Evolutionary conservation across 2,888 invertebrate species (phyloP), one percentile per base, ranked within the genome.

Genomic region (Athalia circularis): DNA sequence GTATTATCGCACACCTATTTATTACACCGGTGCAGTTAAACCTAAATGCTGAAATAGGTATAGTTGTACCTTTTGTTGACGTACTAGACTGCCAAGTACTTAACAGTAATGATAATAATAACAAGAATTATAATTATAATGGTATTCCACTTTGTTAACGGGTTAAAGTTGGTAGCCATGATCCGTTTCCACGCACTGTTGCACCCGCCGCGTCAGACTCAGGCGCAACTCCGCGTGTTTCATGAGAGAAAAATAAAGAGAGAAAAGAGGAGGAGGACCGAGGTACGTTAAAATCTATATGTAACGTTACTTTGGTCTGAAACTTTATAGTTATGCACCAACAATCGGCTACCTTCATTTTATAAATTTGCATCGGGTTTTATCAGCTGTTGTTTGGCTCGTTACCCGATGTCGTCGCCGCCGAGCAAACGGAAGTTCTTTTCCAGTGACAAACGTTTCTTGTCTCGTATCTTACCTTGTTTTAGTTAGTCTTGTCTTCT

Each of bases 181-280:
- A 89, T 88, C 89, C 88, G 87, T 89, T 89, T 89, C 87, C 88
- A 89, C 86, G 89, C 89, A 86, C 84, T 87, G 88, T 81, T 88
- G 88, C 86, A 77, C 82, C 79, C 81, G 79, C 29, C 29, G 29
- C 29, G 29, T 29, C 29, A 29, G 29, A 29, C 29, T 29, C 29
- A 29, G 29, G 29, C 29, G 29, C 76, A 57, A 65, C 54, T 54
- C 54, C 54, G 54, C 54, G 54, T 54, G 54, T 54, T 54, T n/a
- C 54, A 54, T 54, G 54, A 9, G 11, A n/a, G 54, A 4, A 54
- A n/a, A 54, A 54, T n/a, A 9, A 7, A 54, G 6, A 11, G 29
- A 29, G 29, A 29, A n/a, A n/a, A n/a, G n/a, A n/a, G n/a, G n/a
- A 29, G 29, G 2, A 61, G 72, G 72, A 61, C 68, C 68, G 59